These are phyloP conservation scores for Phoebastria nigripes DNA, from an alignment of 2,797 vertebrate species.

Conservation along the genomic window DNA sequence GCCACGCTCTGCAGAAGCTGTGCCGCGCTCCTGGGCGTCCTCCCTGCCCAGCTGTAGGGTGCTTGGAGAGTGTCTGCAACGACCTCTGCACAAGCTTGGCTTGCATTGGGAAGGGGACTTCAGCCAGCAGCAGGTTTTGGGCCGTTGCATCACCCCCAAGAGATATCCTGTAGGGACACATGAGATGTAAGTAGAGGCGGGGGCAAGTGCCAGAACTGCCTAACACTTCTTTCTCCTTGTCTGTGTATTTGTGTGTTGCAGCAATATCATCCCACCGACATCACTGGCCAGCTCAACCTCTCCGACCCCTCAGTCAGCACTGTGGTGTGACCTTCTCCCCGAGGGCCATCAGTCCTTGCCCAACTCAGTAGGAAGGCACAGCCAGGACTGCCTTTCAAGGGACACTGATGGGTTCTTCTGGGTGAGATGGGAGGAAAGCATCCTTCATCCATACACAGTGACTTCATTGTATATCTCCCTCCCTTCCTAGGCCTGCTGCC, in stretches of 20 bases:
- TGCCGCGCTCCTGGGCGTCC: not conserved
- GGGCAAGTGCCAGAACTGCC: not conserved
- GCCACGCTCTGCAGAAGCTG: not conserved
- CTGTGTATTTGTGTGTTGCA: slow-evolving; percentile 87
- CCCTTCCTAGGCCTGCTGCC: slow-evolving; percentile 46
- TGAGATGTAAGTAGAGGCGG: not conserved
- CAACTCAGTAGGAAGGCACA: slow-evolving; percentile 19
- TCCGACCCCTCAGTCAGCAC: slow-evolving; percentile 99
- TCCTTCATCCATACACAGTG: slow-evolving; percentile 67
- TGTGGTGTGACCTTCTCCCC: slow-evolving; percentile 86
- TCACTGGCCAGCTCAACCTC: slow-evolving; percentile 98
- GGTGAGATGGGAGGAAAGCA: slow-evolving; percentile 75
- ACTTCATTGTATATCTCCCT: slow-evolving; percentile 64
- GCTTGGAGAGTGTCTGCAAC: not conserved
- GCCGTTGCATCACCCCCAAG: slow-evolving; percentile 8
- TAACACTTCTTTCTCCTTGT: slow-evolving; percentile 65
- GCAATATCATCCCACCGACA: slow-evolving; percentile 98
- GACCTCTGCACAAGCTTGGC: not conserved
- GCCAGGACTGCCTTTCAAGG: slow-evolving; percentile 63
- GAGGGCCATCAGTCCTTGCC: slow-evolving; percentile 72
- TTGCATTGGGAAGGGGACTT: not conserved
- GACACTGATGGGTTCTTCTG: slow-evolving; percentile 74
- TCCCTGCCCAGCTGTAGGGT: not conserved
- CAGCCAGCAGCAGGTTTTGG: not conserved
- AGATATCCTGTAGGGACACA: slow-evolving; percentile 16